phyloP scores from a whole-genome alignment of 2,113 vertebrate species.

The human region GRCh38 chr16:28039001-28039500 shows the following conservation, averaged over 20 bases:
- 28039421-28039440: background rate
- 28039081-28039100: background rate
- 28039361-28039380: background rate
- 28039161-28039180: background rate
- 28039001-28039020: background rate
- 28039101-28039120: background rate
- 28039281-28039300: background rate
- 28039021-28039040: background rate
- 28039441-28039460: background rate
- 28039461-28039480: background rate
- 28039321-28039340: background rate
- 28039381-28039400: background rate
- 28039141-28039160: background rate
- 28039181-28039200: rapidly evolving
- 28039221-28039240: background rate
- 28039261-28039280: rapidly evolving
- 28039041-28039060: background rate
- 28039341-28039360: background rate
- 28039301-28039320: background rate
- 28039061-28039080: background rate
- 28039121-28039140: background rate
- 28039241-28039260: rapidly evolving
- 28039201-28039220: rapidly evolving
- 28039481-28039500: background rate
- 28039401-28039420: background rate